Evolutionary conservation across 2,113 vertebrate species (phyloP).

Genomic region (Chionis minor): DNA sequence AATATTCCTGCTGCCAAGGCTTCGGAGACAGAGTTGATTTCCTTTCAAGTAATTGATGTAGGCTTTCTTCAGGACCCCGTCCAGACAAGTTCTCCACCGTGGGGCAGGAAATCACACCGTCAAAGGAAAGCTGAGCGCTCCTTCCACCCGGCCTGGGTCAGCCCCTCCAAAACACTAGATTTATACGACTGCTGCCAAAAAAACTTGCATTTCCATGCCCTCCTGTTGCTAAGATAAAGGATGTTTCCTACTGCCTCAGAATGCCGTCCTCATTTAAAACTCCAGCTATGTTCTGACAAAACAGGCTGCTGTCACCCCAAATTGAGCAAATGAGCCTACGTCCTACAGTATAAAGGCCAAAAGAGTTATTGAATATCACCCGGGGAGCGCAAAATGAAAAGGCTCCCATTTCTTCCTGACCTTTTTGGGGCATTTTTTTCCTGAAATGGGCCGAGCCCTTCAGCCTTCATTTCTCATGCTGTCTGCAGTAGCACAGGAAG

Average conservation of each 20-base stretch:
- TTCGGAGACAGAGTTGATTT: constrained; percentile 76
- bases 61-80: constrained; percentile 70
- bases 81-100: constrained; percentile 75
- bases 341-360: constrained; percentile 74
- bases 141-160: constrained; percentile 75
- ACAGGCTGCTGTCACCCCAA: constrained; percentile 79
- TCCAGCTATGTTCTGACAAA: constrained; percentile 76
- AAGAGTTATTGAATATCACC: constrained; percentile 88
- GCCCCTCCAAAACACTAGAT: constrained; percentile 74
- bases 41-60: constrained; percentile 82
- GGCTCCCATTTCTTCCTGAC: constrained; percentile 83
- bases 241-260: constrained; percentile 71
- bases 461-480: constrained; percentile 72
- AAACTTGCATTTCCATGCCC: constrained; percentile 74
- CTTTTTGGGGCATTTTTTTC: constrained; percentile 71
- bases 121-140: constrained; percentile 76
- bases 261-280: constrained; percentile 71
- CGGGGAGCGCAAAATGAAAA: constrained; percentile 81
- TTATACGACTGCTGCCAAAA: constrained; percentile 79
- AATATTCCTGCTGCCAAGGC: constrained; percentile 74
- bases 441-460: constrained; percentile 64
- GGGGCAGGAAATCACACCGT: constrained; percentile 83
- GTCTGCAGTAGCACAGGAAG: constrained; percentile 76
- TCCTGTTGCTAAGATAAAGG: constrained; percentile 82
- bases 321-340: constrained; percentile 81